These are phyloP conservation scores for Rhinolophus ferrumequinum DNA, from an alignment of 2,113 vertebrate species.

Conservation along the genomic window DNA sequence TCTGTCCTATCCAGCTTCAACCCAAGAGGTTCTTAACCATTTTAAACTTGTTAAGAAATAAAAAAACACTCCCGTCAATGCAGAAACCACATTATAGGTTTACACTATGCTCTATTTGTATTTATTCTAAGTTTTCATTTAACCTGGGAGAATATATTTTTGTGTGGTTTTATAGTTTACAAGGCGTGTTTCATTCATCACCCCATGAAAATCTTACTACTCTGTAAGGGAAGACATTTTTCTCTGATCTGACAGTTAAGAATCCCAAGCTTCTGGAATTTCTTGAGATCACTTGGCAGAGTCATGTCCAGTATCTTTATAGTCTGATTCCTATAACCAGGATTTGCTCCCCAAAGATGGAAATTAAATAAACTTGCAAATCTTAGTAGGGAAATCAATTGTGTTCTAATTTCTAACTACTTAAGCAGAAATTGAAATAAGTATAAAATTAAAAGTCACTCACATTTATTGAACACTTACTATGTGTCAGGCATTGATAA, in stretches of 20 bases:
- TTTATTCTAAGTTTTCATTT: conserved; percentile 20
- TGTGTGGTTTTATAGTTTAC: conserved; percentile 39
- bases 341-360: background rate
- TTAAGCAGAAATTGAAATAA: conserved; percentile 16
- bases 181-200: background rate
- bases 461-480: background rate
- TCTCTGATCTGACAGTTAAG: background rate
- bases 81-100: background rate
- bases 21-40: background rate
- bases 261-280: conserved; percentile 10
- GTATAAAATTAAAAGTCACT: background rate
- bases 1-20: background rate
- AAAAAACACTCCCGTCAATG: background rate
- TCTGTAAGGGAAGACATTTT: conserved; percentile 29
- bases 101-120: background rate
- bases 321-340: background rate
- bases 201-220: background rate
- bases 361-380: background rate
- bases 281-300: conserved; percentile 7
- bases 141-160: background rate
- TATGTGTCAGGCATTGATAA: background rate
- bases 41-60: conserved; percentile 23
- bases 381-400: background rate
- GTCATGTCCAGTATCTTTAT: background rate
- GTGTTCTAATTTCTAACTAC: conserved; percentile 27